phyloP scores from a whole-genome alignment of 1,140 invertebrate species.

The Pseudomyrmex gracilis region DNA sequence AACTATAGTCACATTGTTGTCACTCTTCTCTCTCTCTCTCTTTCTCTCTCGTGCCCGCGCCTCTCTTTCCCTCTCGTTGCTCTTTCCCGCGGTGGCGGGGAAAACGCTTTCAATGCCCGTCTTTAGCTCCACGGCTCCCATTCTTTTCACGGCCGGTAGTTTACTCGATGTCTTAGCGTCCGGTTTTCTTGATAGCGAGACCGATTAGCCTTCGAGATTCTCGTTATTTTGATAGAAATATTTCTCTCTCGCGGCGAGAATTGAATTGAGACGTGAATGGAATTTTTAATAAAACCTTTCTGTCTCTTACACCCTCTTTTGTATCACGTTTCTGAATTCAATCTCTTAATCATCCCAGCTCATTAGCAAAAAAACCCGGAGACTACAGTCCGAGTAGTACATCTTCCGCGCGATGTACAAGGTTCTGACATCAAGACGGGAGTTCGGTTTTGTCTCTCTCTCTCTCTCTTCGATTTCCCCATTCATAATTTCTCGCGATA shows the following conservation, averaged over 20 bases:
- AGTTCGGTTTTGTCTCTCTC: background rate
- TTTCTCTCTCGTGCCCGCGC: conserved; percentile 19
- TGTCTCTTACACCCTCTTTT: background rate
- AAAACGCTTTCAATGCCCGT: conserved; percentile 24
- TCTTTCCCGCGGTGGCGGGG: background rate
- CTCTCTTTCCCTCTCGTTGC: conserved; percentile 5
- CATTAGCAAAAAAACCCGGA: background rate
- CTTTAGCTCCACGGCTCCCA: conserved; percentile 32
- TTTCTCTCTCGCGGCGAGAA: background rate
- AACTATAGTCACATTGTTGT: conserved; percentile 84
- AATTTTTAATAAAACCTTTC: background rate
- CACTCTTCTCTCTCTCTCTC: conserved; percentile 67
- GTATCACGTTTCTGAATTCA: background rate
- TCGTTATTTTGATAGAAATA: background rate
- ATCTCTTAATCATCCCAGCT: background rate
- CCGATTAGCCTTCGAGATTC: conserved; percentile 25
- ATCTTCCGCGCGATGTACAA: background rate
- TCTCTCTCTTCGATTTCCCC: background rate
- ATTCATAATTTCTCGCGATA: background rate
- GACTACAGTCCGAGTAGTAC: background rate
- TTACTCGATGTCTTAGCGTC: conserved; percentile 10
- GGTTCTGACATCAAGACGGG: background rate
- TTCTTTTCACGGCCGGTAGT: conserved; percentile 31
- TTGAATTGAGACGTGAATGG: background rate
- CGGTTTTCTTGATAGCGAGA: background rate